These are phyloP conservation scores for Griposia aprilina DNA, from an alignment of 2,888 invertebrate species.

Conservation along the genomic window DNA sequence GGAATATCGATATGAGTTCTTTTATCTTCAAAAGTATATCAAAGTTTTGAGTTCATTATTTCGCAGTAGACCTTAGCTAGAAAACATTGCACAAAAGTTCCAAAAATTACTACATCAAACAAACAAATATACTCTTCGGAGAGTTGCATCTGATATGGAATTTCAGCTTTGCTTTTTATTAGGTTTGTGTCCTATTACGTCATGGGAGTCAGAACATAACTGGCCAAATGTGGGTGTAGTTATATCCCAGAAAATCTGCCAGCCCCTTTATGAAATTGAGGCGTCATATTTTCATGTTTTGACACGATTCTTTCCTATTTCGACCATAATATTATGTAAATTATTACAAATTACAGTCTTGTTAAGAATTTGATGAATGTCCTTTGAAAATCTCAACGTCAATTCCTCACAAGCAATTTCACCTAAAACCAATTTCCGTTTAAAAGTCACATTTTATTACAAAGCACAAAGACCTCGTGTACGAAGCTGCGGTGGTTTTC, in stretches of 20 bases:
- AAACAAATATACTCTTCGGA: background rate
- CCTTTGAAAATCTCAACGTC: background rate
- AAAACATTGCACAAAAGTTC: background rate
- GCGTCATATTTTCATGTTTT: background rate
- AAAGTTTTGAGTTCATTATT: background rate
- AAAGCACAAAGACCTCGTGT: constrained; percentile 29
- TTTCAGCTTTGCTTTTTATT: background rate
- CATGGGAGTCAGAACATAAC: too few species aligned
- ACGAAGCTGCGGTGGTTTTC: constrained; percentile 5
- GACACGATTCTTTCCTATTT: too few species aligned
- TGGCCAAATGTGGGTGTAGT: background rate
- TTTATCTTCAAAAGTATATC: background rate
- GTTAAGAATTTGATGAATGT: background rate
- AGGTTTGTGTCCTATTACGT: too few species aligned
- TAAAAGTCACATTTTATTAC: constrained; percentile 29
- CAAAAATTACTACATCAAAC: background rate
- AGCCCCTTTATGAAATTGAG: background rate
- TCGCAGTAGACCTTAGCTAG: background rate
- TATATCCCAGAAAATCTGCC: background rate
- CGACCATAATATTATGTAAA: background rate
- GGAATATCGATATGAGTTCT: background rate
- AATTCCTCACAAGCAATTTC: constrained; percentile 26
- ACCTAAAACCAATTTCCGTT: constrained; percentile 32
- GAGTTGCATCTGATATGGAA: background rate
- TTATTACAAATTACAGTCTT: background rate